Base-by-base conservation (phyloP, 1,140 invertebrate genomes). In the Diprion similis region DNA sequence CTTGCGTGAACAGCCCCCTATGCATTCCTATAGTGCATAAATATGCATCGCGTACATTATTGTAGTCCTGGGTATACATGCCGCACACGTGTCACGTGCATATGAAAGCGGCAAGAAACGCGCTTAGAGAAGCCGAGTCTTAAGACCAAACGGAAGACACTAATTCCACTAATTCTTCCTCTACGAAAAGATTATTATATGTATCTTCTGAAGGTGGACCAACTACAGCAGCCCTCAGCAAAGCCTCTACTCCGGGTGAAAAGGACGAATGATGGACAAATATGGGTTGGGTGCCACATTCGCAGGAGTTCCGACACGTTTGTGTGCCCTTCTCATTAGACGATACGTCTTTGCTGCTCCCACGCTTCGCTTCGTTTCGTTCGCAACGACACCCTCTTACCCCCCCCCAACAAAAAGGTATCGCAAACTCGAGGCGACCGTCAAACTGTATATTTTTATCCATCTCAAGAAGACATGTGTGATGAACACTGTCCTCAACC, bases 241-340 rank as follows among this genome's bases (percentile, higher is more conserved):
- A 37, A 37, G 24, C 24, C 24, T 37, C 1, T 37, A 17, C 17
- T 18, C 13, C 6, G 17, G 59, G 13, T 64, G 59, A 64, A 64
- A 64, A 64, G 17, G 59, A 64, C 59, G 59, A 64, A 64, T 64
- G 59, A 7, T 64, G 17, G 19, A 68, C 77, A 78, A 78, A 78
- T 74, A 78, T 78, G 71, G 77, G 75, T 68, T 74, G 68, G 75
- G 71, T 73, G 74, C 71, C 76, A 72, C 77, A 45, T 68, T 19
- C 13, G 37, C 18, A 13, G 18, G 37, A 18, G 15, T 68, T 19
- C 66, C 17, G 37, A 13, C 66, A 45, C 66, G 66, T 68, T 19
- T 75, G 72, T 78, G 73, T 78, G 73, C 73, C 67, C 68, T 76
- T 75, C 75, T 73, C 77, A 78, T 76, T 78, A 78, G 71, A 73